A percentile compares a stretch with the other conserved stretches of the same genome.
phyloP scores from a whole-genome alignment of 2,888 invertebrate species.

The Heliconius hortense region DNA sequence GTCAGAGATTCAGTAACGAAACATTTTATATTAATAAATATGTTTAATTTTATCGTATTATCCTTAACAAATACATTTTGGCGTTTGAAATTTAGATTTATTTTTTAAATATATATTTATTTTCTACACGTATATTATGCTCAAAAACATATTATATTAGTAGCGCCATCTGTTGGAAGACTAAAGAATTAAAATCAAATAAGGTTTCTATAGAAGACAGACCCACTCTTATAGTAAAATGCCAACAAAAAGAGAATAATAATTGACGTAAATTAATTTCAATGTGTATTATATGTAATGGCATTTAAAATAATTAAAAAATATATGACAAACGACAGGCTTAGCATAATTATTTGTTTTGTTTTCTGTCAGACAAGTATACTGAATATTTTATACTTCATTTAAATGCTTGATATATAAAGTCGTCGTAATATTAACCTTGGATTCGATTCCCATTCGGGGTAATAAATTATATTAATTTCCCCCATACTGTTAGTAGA shows the following conservation, averaged over 20 bases:
- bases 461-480: too few species aligned
- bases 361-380: too few species aligned
- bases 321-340: not conserved
- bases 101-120: too few species aligned
- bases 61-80: not conserved
- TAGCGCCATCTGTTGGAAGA: conserved; percentile 25
- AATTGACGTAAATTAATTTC: too few species aligned
- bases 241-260: not conserved
- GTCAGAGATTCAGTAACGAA: too few species aligned
- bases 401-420: not conserved
- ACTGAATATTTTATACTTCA: too few species aligned
- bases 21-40: not conserved
- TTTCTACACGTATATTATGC: not conserved
- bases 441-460: too few species aligned
- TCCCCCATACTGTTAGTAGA: too few species aligned
- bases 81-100: not conserved
- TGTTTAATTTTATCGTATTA: not conserved
- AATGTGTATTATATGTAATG: not conserved
- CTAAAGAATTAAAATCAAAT: not conserved
- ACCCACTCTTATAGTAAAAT: not conserved
- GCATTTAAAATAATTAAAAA: not conserved
- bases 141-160: not conserved
- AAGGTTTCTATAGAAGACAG: not conserved
- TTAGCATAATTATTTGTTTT: too few species aligned
- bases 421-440: too few species aligned